Base-by-base conservation (phyloP, 2,797 vertebrate genomes). In the Hafferia zeledoni region DNA sequence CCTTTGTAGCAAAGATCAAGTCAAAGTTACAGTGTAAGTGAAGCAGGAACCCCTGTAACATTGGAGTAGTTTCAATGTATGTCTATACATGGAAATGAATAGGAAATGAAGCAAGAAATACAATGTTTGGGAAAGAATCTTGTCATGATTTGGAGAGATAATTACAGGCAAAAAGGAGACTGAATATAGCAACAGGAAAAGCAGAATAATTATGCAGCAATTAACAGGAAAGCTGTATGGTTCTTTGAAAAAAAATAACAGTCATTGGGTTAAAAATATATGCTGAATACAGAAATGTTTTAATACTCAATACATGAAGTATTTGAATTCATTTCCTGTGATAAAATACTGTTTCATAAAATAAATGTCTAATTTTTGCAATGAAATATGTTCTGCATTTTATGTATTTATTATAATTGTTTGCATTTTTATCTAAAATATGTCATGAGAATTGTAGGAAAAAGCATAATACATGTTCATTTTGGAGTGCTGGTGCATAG, bases 151-250 rank as follows among this genome's bases (percentile, higher is more conserved):
- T 96, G 63, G 91, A 96, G 94, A 95, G 90, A 95, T 97, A 97
- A 98, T 97, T 97, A 79, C 60, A 88, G 78, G 41, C 76, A 81
- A 68, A 87, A 94, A 95, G 83, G 93, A 86, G 94, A 91, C 82
- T 93, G 78, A 96, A 86, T 93, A 75, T 89, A 96, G 92, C 77
- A 94, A 94, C 79, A 95, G 92, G 74, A 96, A 96, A 50, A 96
- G 91, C 67, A 94, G 89, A 96, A 91, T 95, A 97, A 97, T 96
- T 97, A 91, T 80, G 70, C 69, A 67, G 94, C 94, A 96, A 97
- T 98, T 97, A 96, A 86, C 87, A 93, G 89, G 70, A 93, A 89
- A 74, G 92, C 92, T 96, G 91, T 81, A 72, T 96, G 78, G 43
- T 78, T 95, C 90, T 96, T 95, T 61, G 80, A 52, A 92, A 88